Percentiles rank a stretch among this genome's conserved stretches.
Conservation (phyloP, 2,797 vertebrate species). For the Passerculus sandwichensis region DNA sequence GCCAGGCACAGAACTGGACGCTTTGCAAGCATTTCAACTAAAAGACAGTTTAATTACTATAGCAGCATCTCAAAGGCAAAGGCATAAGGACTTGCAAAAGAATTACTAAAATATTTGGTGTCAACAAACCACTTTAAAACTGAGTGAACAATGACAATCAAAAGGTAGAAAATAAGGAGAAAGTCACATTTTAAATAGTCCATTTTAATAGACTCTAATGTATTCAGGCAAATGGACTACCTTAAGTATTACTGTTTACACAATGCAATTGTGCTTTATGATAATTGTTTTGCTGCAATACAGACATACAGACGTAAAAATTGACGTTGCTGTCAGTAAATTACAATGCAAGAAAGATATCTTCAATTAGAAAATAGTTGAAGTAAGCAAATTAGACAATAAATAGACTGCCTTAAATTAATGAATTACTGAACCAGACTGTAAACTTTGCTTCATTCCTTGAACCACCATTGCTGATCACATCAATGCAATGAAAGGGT, state of each 20-base stretch:
- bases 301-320: constrained; percentile 31
- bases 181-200: constrained; percentile 63
- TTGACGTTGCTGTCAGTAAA: constrained; percentile 2
- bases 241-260: constrained; percentile 46
- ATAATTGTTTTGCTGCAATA: constrained; percentile 45
- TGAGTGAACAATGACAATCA: constrained; percentile 72
- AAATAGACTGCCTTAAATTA: constrained; percentile 7
- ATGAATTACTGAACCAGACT: constrained; percentile 1
- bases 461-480: neutral
- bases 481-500: neutral
- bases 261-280: constrained; percentile 4
- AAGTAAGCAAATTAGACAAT: constrained; percentile 37
- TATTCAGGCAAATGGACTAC: constrained; percentile 66
- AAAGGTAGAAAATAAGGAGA: constrained; percentile 71
- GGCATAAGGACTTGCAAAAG: constrained; percentile 76
- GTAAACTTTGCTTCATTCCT: neutral
- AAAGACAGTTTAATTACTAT: constrained; percentile 91
- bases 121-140: constrained; percentile 79
- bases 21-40: constrained; percentile 83
- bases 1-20: constrained; percentile 85
- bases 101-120: constrained; percentile 82
- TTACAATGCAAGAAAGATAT: constrained; percentile 21
- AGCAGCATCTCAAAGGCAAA: constrained; percentile 83
- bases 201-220: constrained; percentile 69
- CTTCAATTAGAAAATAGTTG: constrained; percentile 6